Conservation (phyloP, 2,113 vertebrate genomes). For the Anolis sagrei region DNA sequence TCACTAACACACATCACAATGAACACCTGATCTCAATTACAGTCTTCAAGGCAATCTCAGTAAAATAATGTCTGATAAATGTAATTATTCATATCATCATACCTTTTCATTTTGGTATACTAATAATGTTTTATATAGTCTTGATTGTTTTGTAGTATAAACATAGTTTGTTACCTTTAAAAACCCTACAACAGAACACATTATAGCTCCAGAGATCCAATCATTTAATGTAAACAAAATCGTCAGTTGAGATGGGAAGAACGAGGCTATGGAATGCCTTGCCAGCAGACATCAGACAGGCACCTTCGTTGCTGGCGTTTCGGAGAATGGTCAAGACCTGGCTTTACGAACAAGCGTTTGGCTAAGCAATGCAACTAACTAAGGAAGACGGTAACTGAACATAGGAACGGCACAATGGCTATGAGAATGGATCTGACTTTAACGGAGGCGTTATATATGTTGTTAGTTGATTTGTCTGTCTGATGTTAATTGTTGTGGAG, state of each 20-base stretch:
- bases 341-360: too few relatives aligned
- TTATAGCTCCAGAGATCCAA: neutral
- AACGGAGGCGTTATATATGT: too few relatives aligned
- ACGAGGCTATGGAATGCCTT: too few relatives aligned
- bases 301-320: too few relatives aligned
- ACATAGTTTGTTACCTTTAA: neutral
- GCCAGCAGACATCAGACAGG: too few relatives aligned
- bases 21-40: neutral
- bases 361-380: too few relatives aligned
- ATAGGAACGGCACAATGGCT: too few relatives aligned
- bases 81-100: neutral
- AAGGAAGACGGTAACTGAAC: too few relatives aligned
- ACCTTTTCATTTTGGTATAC: neutral
- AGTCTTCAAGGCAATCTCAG: neutral
- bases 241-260: neutral
- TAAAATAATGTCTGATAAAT: neutral
- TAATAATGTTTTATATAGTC: neutral
- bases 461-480: too few relatives aligned
- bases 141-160: neutral
- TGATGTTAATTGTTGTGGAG: too few relatives aligned
- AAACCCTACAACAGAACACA: neutral
- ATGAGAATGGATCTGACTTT: too few relatives aligned
- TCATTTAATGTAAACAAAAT: neutral
- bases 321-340: too few relatives aligned
- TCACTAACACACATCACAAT: neutral